A percentile compares a stretch with the other conserved stretches of the same genome.
These are phyloP conservation scores for Bicyclus anynana DNA, from an alignment of 1,140 invertebrate genomes.

Conservation along the genomic window DNA sequence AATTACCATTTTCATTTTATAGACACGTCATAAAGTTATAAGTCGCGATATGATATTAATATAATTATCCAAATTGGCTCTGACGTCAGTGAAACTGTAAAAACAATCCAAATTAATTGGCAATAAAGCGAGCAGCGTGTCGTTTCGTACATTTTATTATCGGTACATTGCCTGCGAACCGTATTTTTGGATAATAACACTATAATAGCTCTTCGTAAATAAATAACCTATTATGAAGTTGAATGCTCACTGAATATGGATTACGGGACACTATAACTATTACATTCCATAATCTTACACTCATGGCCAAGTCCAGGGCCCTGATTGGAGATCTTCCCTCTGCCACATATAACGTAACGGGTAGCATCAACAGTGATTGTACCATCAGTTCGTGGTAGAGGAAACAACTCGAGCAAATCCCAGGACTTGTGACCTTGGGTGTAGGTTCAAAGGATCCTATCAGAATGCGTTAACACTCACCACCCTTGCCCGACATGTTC, in stretches of 20 bases:
- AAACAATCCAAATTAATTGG: conserved; percentile 3
- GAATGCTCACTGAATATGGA: background rate
- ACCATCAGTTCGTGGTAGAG: no score
- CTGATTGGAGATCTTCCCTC: no score
- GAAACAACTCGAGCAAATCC: no score
- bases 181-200: background rate
- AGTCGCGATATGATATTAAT: background rate
- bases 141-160: background rate
- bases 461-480: no score
- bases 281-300: no score
- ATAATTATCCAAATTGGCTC: background rate
- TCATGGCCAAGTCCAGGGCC: no score
- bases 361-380: no score
- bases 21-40: background rate
- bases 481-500: no score
- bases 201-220: background rate
- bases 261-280: background rate
- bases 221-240: background rate
- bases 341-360: no score
- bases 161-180: background rate
- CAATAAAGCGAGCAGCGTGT: background rate
- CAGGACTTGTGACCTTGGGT: no score
- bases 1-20: background rate
- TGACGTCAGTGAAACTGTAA: background rate
- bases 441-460: no score